phyloP scores from a whole-genome alignment of 2,113 vertebrate genomes.

The Microcebus tavaratra region DNA sequence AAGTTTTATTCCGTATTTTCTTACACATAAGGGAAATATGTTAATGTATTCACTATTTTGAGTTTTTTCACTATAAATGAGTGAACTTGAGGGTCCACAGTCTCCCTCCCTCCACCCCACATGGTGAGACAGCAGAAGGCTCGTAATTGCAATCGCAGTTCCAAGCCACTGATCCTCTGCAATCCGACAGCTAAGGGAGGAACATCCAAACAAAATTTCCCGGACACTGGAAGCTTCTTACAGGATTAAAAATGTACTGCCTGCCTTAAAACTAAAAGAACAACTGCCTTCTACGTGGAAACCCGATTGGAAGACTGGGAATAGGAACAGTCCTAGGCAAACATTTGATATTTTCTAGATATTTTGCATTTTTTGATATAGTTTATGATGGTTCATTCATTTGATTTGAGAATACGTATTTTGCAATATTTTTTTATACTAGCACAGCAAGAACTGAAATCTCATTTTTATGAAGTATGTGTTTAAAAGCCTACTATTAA shows the following conservation, averaged over 20 bases:
- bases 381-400: slow-evolving; percentile 6
- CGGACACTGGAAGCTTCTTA: slow-evolving; percentile 85
- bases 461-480: slow-evolving; percentile 27
- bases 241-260: slow-evolving; percentile 87
- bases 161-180: slow-evolving; percentile 83
- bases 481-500: slow-evolving; percentile 5
- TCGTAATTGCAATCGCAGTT: slow-evolving; percentile 84
- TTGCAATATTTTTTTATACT: neutral
- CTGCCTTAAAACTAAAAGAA: slow-evolving; percentile 74
- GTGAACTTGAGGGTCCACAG: slow-evolving; percentile 67
- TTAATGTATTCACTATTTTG: no score
- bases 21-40: no score
- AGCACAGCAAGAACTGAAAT: neutral
- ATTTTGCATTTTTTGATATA: neutral
- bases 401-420: neutral
- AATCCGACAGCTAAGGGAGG: slow-evolving; percentile 86
- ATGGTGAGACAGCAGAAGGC: slow-evolving; percentile 83
- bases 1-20: no score
- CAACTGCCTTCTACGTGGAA: slow-evolving; percentile 79
- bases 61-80: no score
- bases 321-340: slow-evolving; percentile 70
- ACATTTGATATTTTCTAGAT: slow-evolving; percentile 65
- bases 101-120: neutral
- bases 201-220: slow-evolving; percentile 86
- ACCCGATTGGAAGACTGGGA: slow-evolving; percentile 82